Base-by-base conservation (phyloP, 2,888 invertebrate species). In the Drosophila algonquin region DNA sequence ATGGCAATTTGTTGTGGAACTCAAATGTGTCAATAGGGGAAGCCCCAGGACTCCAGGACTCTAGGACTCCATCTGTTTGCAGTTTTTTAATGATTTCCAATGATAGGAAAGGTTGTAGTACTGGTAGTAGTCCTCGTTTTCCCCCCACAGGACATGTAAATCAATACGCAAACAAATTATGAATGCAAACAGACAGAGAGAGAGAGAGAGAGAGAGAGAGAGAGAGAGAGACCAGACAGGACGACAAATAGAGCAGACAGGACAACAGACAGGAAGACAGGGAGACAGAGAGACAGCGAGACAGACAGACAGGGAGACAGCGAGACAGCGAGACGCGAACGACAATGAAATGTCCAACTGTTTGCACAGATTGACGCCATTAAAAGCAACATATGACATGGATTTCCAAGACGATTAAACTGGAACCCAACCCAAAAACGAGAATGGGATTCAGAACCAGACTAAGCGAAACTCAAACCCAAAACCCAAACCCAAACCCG, bases 1-100 rank as follows among this genome's bases (percentile, higher is more conserved):
- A 84, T 79, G 58, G 77, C 70, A 84, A 81, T 84, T 80, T 76
- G 77, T 62, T 58, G 44, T 32, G n/a, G 50, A 46, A 58, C 63
- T 61, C 44, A 52, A 72, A 72, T 72, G 63, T 71, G 72, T 72
- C 71, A 72, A 71, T 71, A 72, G 55, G 51, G 46, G 45, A 9
- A 48, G 21, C 47, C 48, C 21, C 32, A 24, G 46, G 59, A 51
- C 12, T 3, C 21, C 16, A 21, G 32, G 32, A 51, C 12, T 3
- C 21, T 14, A 21, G 32, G 32, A 21, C 52, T 16, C 32, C 24
- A 16, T 24, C 32, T 50, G 69, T 51, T 54, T 69, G 59, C 53
- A 51, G 51, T 69, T 68, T 67, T 59, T 59, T n/a, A 40, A 59
- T 67, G 48, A 51, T 51, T 40, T 57, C 70, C 70, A 70, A 70